Evolutionary conservation across 2,888 invertebrate species (phyloP).

Genomic region (Thyatira batis): DNA sequence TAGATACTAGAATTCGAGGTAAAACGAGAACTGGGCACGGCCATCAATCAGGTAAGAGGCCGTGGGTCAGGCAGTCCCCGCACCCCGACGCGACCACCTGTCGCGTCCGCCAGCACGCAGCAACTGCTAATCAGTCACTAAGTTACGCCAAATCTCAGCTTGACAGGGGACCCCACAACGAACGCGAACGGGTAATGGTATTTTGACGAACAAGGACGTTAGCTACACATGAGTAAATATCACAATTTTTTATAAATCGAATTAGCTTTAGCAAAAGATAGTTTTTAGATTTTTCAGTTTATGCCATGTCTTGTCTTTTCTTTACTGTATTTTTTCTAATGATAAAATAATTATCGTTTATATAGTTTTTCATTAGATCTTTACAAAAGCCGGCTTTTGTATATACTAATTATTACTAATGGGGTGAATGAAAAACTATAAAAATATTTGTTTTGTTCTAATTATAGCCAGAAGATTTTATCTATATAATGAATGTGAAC

Average conservation of each 20-base stretch:
- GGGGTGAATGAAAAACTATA: no score
- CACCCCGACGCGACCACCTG: constrained; percentile 67
- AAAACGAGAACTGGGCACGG: constrained; percentile 49
- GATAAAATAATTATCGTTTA: no score
- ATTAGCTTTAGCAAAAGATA: constrained; percentile 3
- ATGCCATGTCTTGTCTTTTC: no score
- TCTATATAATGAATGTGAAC: no score
- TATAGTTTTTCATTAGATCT: no score
- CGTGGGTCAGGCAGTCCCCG: constrained; percentile 58
- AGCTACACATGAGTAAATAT: constrained; percentile 43
- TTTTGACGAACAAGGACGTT: constrained; percentile 73
- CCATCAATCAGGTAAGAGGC: constrained; percentile 69
- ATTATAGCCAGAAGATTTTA: no score
- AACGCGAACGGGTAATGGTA: constrained; percentile 60
- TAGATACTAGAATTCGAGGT: constrained; percentile 51
- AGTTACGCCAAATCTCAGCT: constrained; percentile 76
- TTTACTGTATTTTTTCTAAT: no score
- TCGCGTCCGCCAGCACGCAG: constrained; percentile 71
- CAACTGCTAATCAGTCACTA: constrained; percentile 81
- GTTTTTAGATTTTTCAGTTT: no score
- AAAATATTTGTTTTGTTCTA: no score
- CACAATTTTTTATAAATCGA: constrained; percentile 17
- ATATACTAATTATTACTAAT: no score
- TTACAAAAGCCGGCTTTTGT: no score
- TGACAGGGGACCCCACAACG: constrained; percentile 58